Conservation (phyloP, 2,797 vertebrate genomes). For the Danionella dracula region DNA sequence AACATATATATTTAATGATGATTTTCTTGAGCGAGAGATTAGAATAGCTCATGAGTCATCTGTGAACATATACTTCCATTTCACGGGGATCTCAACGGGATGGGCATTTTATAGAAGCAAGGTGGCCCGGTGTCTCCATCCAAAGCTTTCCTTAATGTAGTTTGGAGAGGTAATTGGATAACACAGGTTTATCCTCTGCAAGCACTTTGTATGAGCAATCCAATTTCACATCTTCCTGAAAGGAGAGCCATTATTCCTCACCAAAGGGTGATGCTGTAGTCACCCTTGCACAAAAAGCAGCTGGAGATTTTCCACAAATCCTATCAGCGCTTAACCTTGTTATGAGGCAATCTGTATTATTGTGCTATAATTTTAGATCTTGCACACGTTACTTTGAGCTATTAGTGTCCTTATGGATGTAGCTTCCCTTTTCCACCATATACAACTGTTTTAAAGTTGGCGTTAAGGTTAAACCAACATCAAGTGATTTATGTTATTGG, state of each 20-base stretch:
- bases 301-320: constrained; percentile 70
- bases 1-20: constrained; percentile 12
- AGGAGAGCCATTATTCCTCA: constrained; percentile 78
- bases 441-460: constrained; percentile 28
- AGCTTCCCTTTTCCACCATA: constrained; percentile 46
- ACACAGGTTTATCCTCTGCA: constrained; percentile 79
- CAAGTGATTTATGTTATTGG: no score
- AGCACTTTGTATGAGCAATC: constrained; percentile 82
- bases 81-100: constrained; percentile 26
- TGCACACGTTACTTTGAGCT: constrained; percentile 66
- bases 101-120: constrained; percentile 50
- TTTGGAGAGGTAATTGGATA: constrained; percentile 81
- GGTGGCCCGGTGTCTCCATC: constrained; percentile 65
- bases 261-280: constrained; percentile 72
- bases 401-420: constrained; percentile 62
- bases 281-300: constrained; percentile 71
- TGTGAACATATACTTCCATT: constrained; percentile 16
- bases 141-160: constrained; percentile 66
- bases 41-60: constrained; percentile 16
- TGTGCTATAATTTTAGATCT: constrained; percentile 76
- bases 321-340: constrained; percentile 77
- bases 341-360: constrained; percentile 78
- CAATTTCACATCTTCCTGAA: constrained; percentile 80
- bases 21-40: not conserved
- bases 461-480: no score